Evolutionary conservation across 2,888 invertebrate genomes (phyloP).

Genomic region (Microctonus hyperodae): DNA sequence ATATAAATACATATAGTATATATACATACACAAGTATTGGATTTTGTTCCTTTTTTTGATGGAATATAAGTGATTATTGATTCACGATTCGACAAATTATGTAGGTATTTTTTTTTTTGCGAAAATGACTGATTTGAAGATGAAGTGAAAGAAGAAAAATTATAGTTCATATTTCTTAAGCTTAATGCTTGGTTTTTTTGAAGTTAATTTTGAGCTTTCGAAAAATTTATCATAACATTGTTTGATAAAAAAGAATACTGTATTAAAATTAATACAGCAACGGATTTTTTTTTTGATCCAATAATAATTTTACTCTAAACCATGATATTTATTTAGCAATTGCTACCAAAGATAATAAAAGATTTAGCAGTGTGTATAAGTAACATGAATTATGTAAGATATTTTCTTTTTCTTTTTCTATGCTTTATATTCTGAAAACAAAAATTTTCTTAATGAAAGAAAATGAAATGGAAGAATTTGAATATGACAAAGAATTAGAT

Average conservation of each 20-base stretch:
- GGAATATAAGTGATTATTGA: not conserved
- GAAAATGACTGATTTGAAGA: constrained; percentile 1
- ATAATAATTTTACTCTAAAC: constrained; percentile 44
- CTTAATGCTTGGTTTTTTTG: not conserved
- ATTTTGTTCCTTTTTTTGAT: not conserved
- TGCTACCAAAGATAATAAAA: constrained; percentile 60
- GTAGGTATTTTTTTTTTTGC: not conserved
- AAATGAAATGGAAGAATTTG: not conserved
- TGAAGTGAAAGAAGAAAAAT: not conserved
- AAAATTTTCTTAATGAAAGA: constrained; percentile 11
- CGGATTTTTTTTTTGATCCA: constrained; percentile 28
- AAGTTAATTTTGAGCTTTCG: not conserved
- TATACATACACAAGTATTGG: not conserved
- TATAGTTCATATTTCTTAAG: not conserved
- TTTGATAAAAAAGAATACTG: constrained; percentile 16
- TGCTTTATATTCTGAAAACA: constrained; percentile 16
- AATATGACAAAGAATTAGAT: no score
- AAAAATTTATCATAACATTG: constrained; percentile 8
- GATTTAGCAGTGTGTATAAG: constrained; percentile 51
- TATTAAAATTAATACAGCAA: no score
- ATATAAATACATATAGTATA: not conserved
- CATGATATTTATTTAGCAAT: constrained; percentile 62
- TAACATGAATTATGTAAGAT: constrained; percentile 39
- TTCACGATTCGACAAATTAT: not conserved
- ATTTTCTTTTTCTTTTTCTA: constrained; percentile 33